Conservation (phyloP, 2,113 vertebrate species). For the Mungos mungo region DNA sequence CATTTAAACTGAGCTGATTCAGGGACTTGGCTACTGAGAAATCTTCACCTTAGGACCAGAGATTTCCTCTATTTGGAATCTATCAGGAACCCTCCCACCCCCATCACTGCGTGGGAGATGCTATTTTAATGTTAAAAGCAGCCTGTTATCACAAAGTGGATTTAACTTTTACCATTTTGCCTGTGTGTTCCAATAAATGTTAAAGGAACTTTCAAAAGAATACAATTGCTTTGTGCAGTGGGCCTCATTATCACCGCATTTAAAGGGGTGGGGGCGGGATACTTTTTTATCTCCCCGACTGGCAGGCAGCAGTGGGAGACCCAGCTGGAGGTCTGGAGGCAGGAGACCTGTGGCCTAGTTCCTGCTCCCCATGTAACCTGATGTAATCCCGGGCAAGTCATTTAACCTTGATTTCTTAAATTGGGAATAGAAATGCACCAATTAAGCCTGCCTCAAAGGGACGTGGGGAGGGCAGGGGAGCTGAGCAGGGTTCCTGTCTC, state of each 20-base stretch:
- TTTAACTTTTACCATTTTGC: not conserved
- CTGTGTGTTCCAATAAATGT: not conserved
- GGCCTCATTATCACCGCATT: not conserved
- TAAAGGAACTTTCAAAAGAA: not conserved
- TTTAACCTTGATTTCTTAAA: constrained; percentile 42
- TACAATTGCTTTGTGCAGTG: not conserved
- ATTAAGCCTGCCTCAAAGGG: not conserved
- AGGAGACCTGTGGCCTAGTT: not conserved
- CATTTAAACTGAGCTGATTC: not conserved
- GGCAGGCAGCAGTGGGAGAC: not conserved
- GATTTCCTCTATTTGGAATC: not conserved
- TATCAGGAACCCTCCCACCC: not conserved
- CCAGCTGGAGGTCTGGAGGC: not conserved
- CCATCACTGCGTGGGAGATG: not conserved
- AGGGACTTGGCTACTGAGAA: not conserved
- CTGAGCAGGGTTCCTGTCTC: not conserved
- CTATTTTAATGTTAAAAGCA: constrained; percentile 30
- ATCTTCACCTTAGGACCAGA: not conserved
- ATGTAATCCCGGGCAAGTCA: not conserved
- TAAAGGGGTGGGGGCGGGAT: not conserved
- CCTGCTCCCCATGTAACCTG: not conserved
- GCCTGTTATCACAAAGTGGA: not conserved
- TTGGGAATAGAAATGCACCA: not conserved
- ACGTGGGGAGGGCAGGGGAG: not conserved
- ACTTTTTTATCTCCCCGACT: not conserved